Base-by-base conservation (phyloP, 53 echinoderm and acorn worm genomes). In the Mesocentrotus franciscanus region DNA sequence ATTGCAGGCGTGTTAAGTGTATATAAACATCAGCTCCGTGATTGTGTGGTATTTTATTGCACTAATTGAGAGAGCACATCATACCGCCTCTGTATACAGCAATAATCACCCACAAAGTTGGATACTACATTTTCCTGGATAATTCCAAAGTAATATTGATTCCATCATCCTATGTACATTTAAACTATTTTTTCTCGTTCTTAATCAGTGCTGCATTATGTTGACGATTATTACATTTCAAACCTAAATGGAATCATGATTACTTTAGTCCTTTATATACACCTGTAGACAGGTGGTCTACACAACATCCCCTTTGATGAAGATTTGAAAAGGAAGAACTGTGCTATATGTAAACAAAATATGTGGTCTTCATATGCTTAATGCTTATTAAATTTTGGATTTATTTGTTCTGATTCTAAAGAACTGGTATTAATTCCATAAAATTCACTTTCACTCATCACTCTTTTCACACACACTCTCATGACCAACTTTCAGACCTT, bases 61-160 rank as follows among this genome's bases (percentile, higher is more conserved):
- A 61, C 35, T 91, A 64, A 91, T 90, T 91, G 35, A 66, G 8
- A 22, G 57, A 87, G 87, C 15, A 20, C 87, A 87, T 87, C n/a
- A 87, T 12, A 87, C 81, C 20, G 1, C 84, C 22, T 0, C 49
- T 42, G 39, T 10, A 57, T 27, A 26, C 59, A 20, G 26, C 55
- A 20, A 87, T 87, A 58, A 57, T 87, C 55, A 84, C 58, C 29
- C 56, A 57, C 26, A 8, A 58, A 26, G 87, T n/a, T 27, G 57
- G 11, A 84, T 84, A n/a, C 26, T 85, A 87, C 8, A 87, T 27
- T 36, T 34, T n/a, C 16, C 57, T 57, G 3, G 49, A 5, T 49
- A 49, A 49, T 5, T 5, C 9, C 27, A 59, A 59, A 29, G 3
- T 58, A 57, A 87, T 58, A 58, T 87, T 57, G 12, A 87, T 84